Evolutionary conservation across 2,113 vertebrate genomes (phyloP).

Genomic region (Eublepharis macularius): DNA sequence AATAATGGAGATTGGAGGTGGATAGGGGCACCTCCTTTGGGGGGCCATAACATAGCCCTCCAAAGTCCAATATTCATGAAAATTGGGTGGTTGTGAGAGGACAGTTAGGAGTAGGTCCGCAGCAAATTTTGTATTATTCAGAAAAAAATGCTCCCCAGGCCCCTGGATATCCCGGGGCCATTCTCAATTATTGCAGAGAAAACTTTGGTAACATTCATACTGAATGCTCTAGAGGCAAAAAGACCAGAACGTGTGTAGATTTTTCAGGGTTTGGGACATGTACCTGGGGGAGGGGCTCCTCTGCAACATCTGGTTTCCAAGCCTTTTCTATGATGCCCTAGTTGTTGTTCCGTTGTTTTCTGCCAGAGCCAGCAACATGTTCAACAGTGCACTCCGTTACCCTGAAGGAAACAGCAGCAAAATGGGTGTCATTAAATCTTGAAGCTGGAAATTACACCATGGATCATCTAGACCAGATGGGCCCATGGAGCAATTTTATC

Average conservation of each 20-base stretch:
- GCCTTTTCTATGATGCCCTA: background rate
- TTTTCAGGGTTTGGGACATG: background rate
- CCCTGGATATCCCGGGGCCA: no score
- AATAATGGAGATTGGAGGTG: no score
- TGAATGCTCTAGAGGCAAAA: background rate
- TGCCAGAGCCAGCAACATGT: slow-evolving; percentile 7
- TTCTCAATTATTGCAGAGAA: background rate
- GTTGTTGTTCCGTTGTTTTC: slow-evolving; percentile 7
- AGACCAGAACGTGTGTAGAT: background rate
- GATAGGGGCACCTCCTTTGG: no score
- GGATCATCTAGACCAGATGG: background rate
- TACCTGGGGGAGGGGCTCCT: background rate
- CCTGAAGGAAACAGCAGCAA: slow-evolving; percentile 4
- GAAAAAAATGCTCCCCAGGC: no score
- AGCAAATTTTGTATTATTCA: no score
- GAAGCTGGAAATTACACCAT: background rate
- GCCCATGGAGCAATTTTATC: background rate
- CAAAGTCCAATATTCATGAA: no score
- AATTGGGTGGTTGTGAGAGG: no score
- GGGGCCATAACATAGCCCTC: no score
- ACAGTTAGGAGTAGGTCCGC: no score
- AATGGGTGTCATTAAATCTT: slow-evolving; percentile 17
- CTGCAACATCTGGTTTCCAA: slow-evolving; percentile 14
- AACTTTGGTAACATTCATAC: background rate
- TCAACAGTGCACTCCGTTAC: slow-evolving; percentile 5